Evolutionary conservation across 2,113 vertebrate species (phyloP).

Genomic region (Echinops telfairi): DNA sequence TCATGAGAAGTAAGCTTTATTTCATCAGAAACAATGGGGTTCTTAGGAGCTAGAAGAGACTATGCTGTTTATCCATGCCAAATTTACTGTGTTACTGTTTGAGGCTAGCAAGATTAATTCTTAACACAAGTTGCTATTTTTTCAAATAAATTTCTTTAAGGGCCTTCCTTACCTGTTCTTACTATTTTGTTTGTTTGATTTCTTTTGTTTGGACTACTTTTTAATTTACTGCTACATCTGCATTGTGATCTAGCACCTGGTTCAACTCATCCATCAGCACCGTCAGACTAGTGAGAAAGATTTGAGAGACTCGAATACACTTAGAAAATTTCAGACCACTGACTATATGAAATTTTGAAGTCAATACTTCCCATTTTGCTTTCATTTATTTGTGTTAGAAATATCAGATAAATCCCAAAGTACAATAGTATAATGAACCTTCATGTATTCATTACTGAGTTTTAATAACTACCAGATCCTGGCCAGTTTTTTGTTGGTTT

Average conservation of each 20-base stretch:
- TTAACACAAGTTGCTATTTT: not conserved
- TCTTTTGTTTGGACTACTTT: conserved; percentile 23
- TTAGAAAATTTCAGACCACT: not conserved
- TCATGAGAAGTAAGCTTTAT: conserved; percentile 25
- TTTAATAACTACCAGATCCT: not conserved
- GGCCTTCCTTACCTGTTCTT: not conserved
- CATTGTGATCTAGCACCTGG: conserved; percentile 24
- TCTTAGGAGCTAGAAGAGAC: not conserved
- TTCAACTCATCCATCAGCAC: not conserved
- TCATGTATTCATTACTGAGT: not conserved
- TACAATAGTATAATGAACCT: conserved; percentile 17
- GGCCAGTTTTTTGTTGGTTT: not conserved
- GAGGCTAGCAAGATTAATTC: conserved; percentile 23
- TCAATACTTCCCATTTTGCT: not conserved
- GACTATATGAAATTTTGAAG: conserved; percentile 42
- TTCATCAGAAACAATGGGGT: conserved; percentile 33
- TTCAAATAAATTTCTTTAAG: not conserved
- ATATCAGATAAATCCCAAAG: not conserved
- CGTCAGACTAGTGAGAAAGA: not conserved
- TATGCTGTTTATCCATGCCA: conserved; percentile 16
- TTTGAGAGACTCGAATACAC: conserved; percentile 34
- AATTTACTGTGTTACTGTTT: conserved; percentile 54
- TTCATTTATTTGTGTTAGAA: conserved; percentile 33
- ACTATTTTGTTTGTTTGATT: not conserved
- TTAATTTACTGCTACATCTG: conserved; percentile 5